Base-by-base conservation (phyloP, 1,140 invertebrate genomes). In the Ganaspis sp. region DNA sequence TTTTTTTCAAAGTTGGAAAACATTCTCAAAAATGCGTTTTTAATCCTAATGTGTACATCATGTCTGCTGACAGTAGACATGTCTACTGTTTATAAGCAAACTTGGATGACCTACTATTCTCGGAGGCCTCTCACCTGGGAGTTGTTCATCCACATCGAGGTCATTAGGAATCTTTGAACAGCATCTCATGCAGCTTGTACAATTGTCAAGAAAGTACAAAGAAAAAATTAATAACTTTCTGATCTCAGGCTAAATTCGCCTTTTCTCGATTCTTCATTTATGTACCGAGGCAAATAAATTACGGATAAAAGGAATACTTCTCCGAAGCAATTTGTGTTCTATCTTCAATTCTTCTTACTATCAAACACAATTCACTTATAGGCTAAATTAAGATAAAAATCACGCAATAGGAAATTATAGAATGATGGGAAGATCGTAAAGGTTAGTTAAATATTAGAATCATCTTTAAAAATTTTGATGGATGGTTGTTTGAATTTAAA, bases 141-240 rank as follows among this genome's bases (percentile, higher is more conserved):
- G 85, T 85, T 87, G 86, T 87, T 83, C 87, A 89, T 89, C 88
- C 87, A 83, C 88, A 90, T 90, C 88, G 88, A 90, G 89, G 89
- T 90, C 89, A 89, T 87, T 87, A 88, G 81, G 83, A 89, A 87
- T 87, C 85, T 81, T 87, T 81, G 81, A 79, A 78, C 82, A 85
- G 84, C 82, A 83, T 85, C 80, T 82, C 82, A 77, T 79, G 83
- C 80, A 79, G 78, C 77, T 74, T 82, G 45, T 40, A 77, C 12
- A 29, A 64, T 64, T 64, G 26, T 21, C 58, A 64, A 29, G 26
- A 34, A 64, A 64, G 58, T n/a, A 64, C 21, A n/a, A 29, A 64
- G 21, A 29, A 8, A 64, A 34, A 64, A 64, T 29, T 49, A 29
- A 19, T 49, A 1, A 15, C 9, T 6, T 64, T 1, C 23, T 64